These are phyloP conservation scores for Cacoxenus indagator DNA, from an alignment of 2,888 invertebrate genomes.

Conservation along the genomic window DNA sequence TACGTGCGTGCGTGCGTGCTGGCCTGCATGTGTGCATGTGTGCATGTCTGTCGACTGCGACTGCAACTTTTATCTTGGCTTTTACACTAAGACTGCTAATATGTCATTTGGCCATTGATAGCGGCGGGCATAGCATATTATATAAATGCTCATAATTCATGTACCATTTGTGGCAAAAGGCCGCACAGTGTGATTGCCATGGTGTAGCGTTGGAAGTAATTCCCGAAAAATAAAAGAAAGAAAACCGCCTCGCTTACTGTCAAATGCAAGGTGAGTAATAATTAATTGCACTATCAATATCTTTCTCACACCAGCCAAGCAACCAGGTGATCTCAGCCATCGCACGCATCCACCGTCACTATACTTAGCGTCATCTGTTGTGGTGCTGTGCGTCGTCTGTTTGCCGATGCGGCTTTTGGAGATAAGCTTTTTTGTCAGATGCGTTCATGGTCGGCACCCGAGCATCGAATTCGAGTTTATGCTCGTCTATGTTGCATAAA, in stretches of 20 bases:
- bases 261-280: constrained; percentile 60
- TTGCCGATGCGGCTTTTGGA: constrained; percentile 26
- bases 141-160: constrained; percentile 19
- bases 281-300: constrained; percentile 64
- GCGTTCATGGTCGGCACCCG: not conserved
- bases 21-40: constrained; percentile 16
- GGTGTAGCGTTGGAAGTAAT: not conserved
- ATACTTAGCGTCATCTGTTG: constrained; percentile 33
- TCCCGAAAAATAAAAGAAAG: constrained; percentile 37
- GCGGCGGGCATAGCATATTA: constrained; percentile 23
- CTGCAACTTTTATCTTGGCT: constrained; percentile 63
- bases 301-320: constrained; percentile 25
- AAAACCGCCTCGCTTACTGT: constrained; percentile 64
- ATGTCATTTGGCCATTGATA: constrained; percentile 66
- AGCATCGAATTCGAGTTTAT: not conserved
- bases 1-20: not conserved
- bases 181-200: not conserved
- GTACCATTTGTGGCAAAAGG: not conserved
- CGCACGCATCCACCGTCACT: constrained; percentile 22
- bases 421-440: constrained; percentile 5
- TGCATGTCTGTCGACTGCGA: constrained; percentile 29
- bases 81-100: constrained; percentile 66
- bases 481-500: constrained; percentile 53
- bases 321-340: not conserved
- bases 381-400: constrained; percentile 26